A percentile compares a stretch with the other conserved stretches of the same genome.
These are phyloP conservation scores for Sylvia atricapilla DNA, from an alignment of 2,113 vertebrate species.

Conservation along the genomic window DNA sequence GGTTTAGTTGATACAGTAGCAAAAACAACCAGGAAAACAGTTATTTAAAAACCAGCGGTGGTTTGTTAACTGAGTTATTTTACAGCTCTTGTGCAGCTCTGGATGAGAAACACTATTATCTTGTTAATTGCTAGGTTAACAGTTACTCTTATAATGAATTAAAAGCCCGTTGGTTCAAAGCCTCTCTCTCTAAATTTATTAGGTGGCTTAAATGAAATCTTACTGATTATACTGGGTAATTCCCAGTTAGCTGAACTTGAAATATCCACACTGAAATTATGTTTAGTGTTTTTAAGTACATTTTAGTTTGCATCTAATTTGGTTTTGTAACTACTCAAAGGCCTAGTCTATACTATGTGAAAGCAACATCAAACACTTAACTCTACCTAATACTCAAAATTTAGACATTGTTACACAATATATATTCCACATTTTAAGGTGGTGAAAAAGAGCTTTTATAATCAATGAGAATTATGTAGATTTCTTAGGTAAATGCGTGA, in stretches of 20 bases:
- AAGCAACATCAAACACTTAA: neutral
- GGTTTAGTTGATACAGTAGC: neutral
- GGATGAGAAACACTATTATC: conserved; percentile 5
- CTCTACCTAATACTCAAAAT: neutral
- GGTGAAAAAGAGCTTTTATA: neutral
- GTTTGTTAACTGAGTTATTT: conserved; percentile 11
- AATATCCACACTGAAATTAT: neutral
- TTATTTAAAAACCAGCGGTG: neutral
- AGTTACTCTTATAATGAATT: conserved; percentile 13
- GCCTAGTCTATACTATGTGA: neutral
- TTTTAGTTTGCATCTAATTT: conserved; percentile 3
- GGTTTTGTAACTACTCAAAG: neutral
- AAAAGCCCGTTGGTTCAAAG: neutral
- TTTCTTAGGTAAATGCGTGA: neutral
- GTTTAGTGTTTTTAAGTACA: neutral
- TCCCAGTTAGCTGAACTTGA: conserved; percentile 8
- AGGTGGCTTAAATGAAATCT: conserved; percentile 41
- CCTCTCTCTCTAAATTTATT: conserved; percentile 10
- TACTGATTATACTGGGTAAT: neutral
- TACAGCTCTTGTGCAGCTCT: neutral
- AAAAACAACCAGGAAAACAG: neutral
- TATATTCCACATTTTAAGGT: neutral
- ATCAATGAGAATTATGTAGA: neutral
- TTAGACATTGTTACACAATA: neutral
- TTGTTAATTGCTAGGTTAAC: conserved; percentile 40